Percentiles rank a stretch among this genome's conserved stretches.
Conservation (phyloP, 2,797 vertebrate genomes). For the Macropodus opercularis region DNA sequence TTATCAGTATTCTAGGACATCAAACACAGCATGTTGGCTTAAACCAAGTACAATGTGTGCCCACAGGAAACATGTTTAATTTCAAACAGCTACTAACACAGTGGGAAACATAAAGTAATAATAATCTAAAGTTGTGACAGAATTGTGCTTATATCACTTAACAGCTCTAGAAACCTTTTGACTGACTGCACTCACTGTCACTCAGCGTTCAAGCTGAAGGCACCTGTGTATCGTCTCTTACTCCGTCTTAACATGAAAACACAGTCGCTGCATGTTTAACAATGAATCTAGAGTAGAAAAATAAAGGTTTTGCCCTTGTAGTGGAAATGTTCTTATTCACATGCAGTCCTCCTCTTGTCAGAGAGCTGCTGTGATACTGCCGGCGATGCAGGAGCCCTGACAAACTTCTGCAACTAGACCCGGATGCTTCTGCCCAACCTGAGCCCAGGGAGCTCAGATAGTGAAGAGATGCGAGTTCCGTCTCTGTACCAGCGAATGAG, state of each 20-base stretch:
- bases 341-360: conserved; percentile 51
- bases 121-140: conserved; percentile 31
- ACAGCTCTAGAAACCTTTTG: conserved; percentile 4
- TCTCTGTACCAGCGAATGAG: neutral
- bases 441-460: conserved; percentile 19
- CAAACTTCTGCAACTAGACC: neutral
- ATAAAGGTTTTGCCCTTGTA: conserved; percentile 53
- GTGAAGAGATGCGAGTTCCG: conserved; percentile 4
- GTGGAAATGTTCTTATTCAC: conserved; percentile 23
- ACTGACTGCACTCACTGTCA: conserved; percentile 4
- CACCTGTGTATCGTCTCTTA: conserved; percentile 49
- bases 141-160: conserved; percentile 64
- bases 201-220: conserved; percentile 57
- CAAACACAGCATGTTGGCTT: conserved; percentile 5
- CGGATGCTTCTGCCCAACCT: neutral
- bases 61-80: conserved; percentile 65
- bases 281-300: conserved; percentile 62
- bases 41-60: conserved; percentile 8
- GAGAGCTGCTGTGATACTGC: conserved; percentile 20
- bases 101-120: conserved; percentile 32
- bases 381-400: conserved; percentile 25
- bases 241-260: conserved; percentile 6
- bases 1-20: neutral
- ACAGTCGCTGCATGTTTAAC: conserved; percentile 19
- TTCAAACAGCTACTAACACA: conserved; percentile 38